Evolutionary conservation across 2,797 vertebrate species (phyloP).

Genomic region (Tamandua tetradactyla): DNA sequence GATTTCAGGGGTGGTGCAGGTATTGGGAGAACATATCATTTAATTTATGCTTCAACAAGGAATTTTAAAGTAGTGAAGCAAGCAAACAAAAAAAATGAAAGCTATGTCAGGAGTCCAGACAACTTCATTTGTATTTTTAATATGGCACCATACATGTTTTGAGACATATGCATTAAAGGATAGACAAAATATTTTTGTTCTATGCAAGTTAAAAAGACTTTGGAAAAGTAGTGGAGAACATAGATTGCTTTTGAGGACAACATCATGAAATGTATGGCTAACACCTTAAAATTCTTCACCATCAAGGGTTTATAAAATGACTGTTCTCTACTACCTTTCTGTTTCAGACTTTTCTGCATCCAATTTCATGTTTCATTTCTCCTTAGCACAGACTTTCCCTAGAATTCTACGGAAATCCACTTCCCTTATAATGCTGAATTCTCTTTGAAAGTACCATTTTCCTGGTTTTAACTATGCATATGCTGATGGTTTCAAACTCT

Average conservation of each 20-base stretch:
- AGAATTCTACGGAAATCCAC: background rate
- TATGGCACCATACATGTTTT: background rate
- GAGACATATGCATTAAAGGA: background rate
- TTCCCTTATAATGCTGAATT: background rate
- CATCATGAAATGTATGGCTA: background rate
- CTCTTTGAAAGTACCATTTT: background rate
- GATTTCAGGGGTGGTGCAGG: background rate
- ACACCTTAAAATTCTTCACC: background rate
- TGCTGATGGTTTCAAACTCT: background rate
- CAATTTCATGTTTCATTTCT: background rate
- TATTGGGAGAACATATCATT: background rate
- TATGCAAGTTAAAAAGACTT: background rate
- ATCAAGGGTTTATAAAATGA: background rate
- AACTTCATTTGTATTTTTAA: background rate
- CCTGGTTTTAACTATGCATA: background rate
- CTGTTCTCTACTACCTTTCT: background rate
- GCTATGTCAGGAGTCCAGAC: background rate
- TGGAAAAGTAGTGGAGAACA: background rate
- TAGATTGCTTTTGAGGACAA: background rate
- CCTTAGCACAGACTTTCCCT: background rate
- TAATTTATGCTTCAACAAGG: background rate
- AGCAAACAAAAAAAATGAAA: background rate
- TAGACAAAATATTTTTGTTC: background rate
- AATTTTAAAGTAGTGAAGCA: background rate
- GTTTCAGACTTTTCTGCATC: background rate